phyloP scores from a whole-genome alignment of 2,888 invertebrate species.

The Hemithea aestivaria region DNA sequence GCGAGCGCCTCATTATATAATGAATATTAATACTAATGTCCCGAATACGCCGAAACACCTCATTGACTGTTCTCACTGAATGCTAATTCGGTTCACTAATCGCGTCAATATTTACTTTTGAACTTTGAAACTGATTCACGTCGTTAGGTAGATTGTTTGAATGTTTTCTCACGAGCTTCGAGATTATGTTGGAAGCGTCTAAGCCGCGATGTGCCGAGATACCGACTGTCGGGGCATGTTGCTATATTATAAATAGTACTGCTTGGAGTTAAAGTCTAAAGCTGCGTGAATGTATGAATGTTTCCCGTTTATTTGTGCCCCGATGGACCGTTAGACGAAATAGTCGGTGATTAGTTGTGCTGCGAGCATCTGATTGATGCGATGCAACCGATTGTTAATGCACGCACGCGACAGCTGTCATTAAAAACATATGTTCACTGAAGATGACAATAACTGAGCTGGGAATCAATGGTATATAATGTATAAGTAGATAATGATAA shows the following conservation, averaged over 20 bases:
- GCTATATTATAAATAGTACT: conserved; percentile 31
- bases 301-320: conserved; percentile 38
- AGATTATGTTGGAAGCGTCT: conserved; percentile 36
- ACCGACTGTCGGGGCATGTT: conserved; percentile 26
- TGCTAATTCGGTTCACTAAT: conserved; percentile 29
- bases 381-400: conserved; percentile 14
- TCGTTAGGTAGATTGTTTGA: conserved; percentile 34
- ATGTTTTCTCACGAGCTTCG: conserved; percentile 37
- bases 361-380: conserved; percentile 15
- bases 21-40: conserved; percentile 71
- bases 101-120: conserved; percentile 41
- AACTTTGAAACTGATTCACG: conserved; percentile 30
- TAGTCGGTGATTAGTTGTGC: conserved; percentile 34
- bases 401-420: background rate
- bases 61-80: conserved; percentile 43
- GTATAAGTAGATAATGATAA: too few relatives aligned
- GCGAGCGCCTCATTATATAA: conserved; percentile 69
- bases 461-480: too few relatives aligned
- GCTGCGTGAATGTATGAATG: conserved; percentile 29
- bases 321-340: conserved; percentile 45
- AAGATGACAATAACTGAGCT: conserved; percentile 2
- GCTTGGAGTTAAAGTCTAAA: conserved; percentile 27
- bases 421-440: too few relatives aligned
- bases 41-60: conserved; percentile 55
- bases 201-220: conserved; percentile 29